Evolutionary conservation across 2,888 invertebrate species (phyloP).

Genomic region (Osmoderma eremita): DNA sequence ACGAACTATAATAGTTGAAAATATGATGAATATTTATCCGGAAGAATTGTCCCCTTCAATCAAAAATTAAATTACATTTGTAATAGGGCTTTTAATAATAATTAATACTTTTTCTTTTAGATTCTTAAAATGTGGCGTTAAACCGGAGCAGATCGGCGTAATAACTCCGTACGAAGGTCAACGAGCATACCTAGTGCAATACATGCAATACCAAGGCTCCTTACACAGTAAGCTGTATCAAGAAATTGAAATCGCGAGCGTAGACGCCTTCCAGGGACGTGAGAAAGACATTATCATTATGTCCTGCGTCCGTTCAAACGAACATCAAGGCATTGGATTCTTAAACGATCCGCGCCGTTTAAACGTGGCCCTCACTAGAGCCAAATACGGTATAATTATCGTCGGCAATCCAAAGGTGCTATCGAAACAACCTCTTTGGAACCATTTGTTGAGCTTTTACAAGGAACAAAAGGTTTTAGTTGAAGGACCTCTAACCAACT

Average conservation of each 20-base stretch:
- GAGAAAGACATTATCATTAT: conserved; percentile 99
- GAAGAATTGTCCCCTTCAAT: too few relatives aligned
- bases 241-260: conserved; percentile 99
- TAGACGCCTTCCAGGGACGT: conserved; percentile 98
- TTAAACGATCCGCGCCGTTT: conserved; percentile 96
- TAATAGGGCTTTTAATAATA: conserved; percentile 9
- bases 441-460: conserved; percentile 95
- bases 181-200: conserved; percentile 95
- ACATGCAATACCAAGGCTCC: conserved; percentile 99
- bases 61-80: background rate
- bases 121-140: conserved; percentile 93
- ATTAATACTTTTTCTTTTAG: conserved; percentile 59
- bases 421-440: conserved; percentile 98
- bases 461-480: conserved; percentile 97
- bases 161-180: conserved; percentile 99
- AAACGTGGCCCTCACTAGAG: conserved; percentile 97
- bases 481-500: conserved; percentile 96
- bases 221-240: conserved; percentile 96
- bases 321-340: conserved; percentile 98
- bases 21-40: too few relatives aligned
- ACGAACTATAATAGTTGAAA: too few relatives aligned
- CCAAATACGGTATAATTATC: conserved; percentile 97
- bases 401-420: conserved; percentile 99
- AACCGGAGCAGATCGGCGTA: conserved; percentile 98
- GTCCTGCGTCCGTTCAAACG: conserved; percentile 98